Conservation (phyloP, 2,113 vertebrate genomes). For the Crotalus viridis region DNA sequence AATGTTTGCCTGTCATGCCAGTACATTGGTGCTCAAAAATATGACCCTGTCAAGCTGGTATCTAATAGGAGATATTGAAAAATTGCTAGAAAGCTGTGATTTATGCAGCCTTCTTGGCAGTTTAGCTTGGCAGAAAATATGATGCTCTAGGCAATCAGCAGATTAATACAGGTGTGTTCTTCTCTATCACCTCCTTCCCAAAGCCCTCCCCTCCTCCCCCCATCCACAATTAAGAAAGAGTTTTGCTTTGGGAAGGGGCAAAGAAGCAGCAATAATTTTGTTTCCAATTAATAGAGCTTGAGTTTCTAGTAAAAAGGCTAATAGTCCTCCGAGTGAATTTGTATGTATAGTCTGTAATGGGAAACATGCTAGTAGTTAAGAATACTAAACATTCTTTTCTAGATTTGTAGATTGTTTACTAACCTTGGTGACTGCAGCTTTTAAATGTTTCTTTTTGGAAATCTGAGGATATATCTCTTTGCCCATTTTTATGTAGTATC, state of each 20-base stretch:
- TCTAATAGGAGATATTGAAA: conserved; percentile 52
- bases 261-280: neutral
- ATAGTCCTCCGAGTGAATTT: neutral
- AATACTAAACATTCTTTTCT: neutral
- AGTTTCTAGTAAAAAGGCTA: neutral
- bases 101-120: conserved; percentile 38
- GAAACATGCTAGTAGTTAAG: neutral
- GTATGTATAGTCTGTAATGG: neutral
- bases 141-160: conserved; percentile 42
- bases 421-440: neutral
- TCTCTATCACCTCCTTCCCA: neutral
- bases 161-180: conserved; percentile 25
- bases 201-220: neutral
- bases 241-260: neutral
- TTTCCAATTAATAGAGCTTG: neutral
- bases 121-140: conserved; percentile 49
- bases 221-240: neutral
- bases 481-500: neutral
- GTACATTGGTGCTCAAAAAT: conserved; percentile 44
- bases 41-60: conserved; percentile 43
- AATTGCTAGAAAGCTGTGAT: conserved; percentile 47
- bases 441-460: conserved; percentile 5
- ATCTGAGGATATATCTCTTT: neutral
- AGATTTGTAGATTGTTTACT: neutral
- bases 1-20: conserved; percentile 50